A percentile compares a stretch with the other conserved stretches of the same genome.
Evolutionary conservation across 2,888 invertebrate species (phyloP).

Genomic region (Lithophane leautieri): DNA sequence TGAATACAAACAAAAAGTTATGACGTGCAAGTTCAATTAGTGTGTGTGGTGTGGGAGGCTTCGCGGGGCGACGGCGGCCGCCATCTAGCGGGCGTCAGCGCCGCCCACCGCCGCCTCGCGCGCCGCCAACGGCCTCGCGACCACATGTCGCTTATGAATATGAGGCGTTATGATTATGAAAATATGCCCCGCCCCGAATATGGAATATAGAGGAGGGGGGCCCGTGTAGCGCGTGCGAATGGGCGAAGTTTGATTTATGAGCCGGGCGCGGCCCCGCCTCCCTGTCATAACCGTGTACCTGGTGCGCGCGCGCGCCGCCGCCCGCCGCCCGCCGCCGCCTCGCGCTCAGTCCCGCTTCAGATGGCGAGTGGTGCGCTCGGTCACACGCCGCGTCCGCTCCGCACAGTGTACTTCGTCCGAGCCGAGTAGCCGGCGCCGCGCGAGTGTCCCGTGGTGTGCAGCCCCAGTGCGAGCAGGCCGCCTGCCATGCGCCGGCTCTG

Average conservation of each 20-base stretch:
- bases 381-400: constrained; percentile 79
- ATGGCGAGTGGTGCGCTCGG: constrained; percentile 89
- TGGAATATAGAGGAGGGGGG: constrained; percentile 92
- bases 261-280: constrained; percentile 91
- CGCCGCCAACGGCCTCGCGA: constrained; percentile 72
- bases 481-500: constrained; percentile 88
- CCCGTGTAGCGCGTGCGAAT: constrained; percentile 91
- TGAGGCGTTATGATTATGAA: constrained; percentile 91
- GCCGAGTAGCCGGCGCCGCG: constrained; percentile 79
- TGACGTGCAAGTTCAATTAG: constrained; percentile 88
- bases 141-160: constrained; percentile 90
- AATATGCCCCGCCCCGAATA: constrained; percentile 91
- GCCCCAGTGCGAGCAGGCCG: constrained; percentile 73
- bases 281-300: constrained; percentile 92
- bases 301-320: constrained; percentile 91
- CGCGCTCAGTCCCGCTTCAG: constrained; percentile 90
- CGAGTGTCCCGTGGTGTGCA: constrained; percentile 73
- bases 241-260: constrained; percentile 93
- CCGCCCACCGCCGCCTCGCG: constrained; percentile 83
- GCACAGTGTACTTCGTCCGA: constrained; percentile 78
- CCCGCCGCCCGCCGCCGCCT: constrained; percentile 84
- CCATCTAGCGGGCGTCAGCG: constrained; percentile 88
- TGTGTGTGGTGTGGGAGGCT: constrained; percentile 89
- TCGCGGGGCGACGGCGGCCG: constrained; percentile 84
- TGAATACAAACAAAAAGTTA: constrained; percentile 85